Conservation (phyloP, 2,797 vertebrate genomes). For the Dipus sagitta region DNA sequence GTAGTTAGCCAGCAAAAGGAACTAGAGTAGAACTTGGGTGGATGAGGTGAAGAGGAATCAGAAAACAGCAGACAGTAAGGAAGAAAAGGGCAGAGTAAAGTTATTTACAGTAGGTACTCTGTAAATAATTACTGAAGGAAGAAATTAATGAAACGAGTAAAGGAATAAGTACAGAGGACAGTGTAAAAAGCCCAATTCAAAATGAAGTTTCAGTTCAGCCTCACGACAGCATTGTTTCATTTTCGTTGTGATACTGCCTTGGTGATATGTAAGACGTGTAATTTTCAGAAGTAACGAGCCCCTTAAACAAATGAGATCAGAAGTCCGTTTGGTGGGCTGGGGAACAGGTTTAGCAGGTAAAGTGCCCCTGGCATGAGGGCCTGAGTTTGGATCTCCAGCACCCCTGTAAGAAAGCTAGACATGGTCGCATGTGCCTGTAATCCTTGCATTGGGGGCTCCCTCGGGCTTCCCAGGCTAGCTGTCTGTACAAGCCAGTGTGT, state of each 20-base stretch:
- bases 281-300: constrained; percentile 49
- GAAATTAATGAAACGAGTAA: background rate
- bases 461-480: too few relatives aligned
- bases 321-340: too few relatives aligned
- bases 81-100: background rate
- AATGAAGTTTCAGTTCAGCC: constrained; percentile 8
- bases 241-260: background rate
- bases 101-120: background rate
- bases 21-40: background rate
- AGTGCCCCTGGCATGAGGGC: too few relatives aligned
- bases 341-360: too few relatives aligned
- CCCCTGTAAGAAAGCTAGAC: too few relatives aligned
- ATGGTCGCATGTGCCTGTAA: too few relatives aligned
- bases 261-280: background rate
- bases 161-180: background rate
- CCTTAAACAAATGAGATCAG: background rate
- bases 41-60: background rate
- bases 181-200: constrained; percentile 22
- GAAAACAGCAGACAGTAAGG: background rate
- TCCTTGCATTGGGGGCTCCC: too few relatives aligned
- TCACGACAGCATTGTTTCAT: background rate
- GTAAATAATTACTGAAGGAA: background rate
- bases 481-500: too few relatives aligned
- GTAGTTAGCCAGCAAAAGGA: background rate
- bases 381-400: too few relatives aligned